Evolutionary conservation across 37 sponge, comb jelly and placozoan genomes (phyloP), one percentile per base, ranked within the genome.

Genomic region (Theonella swinhoei): DNA sequence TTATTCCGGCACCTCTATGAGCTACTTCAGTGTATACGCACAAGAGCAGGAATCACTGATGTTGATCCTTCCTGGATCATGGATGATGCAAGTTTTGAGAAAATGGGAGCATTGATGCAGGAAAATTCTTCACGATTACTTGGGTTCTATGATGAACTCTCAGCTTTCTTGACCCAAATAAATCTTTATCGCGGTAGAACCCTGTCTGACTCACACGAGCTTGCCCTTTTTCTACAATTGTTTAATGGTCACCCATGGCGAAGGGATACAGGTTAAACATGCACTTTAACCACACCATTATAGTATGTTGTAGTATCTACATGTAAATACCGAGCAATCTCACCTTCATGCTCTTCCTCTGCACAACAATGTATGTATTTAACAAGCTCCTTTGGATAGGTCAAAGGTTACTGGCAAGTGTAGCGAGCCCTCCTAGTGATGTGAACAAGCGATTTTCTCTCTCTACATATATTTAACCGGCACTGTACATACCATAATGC

Each of bases 221-320:
- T 83, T 32, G 9, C 84, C 3, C 22, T 68, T 4, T 62, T 83
- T 25, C 84, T 83, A 9, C 70, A 66, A 33, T 75, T 83, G 5
- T 83, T 59, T 65, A 83, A 83, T 62, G 84, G 84, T 0, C 5
- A 61, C 30, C 42, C 41, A 1, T 83, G 84, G 84, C 66, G 64
- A 34, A 5, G 84, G 5, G 43, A 62, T 4, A 83, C 84, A 83
- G 75, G 84, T 73, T 59, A 19, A 20, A 58, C 19, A 20, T 20
- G 60, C 17, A 58, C 19, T 58, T 58, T 11, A 20, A 58, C 60
- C 60, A 11, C 19, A 20, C 17, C 19, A 58, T 19, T 58, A 58
- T 58, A 19, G 19, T 58, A n/a, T n/a, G n/a, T n/a, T n/a, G n/a
- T n/a, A n/a, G n/a, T n/a, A n/a, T n/a, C n/a, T n/a, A n/a, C n/a